phyloP scores from a whole-genome alignment of 2,113 vertebrate genomes.

The Rhinopomastus cyanomelas region DNA sequence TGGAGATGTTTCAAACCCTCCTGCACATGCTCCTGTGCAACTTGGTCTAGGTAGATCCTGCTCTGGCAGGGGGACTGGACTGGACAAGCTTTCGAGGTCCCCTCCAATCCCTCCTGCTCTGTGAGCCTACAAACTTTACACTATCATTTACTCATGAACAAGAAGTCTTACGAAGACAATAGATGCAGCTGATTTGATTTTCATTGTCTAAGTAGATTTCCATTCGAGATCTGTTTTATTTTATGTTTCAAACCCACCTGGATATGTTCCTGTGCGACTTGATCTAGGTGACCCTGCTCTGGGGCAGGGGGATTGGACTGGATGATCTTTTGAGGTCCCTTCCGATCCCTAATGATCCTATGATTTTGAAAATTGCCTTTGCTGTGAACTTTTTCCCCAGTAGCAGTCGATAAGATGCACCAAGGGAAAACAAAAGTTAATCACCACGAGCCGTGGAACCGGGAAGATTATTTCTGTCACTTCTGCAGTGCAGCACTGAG shows the following conservation, averaged over 20 bases:
- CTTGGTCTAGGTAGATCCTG: no score
- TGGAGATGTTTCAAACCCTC: no score
- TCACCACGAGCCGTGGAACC: neutral
- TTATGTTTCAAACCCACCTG: no score
- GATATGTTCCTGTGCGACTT: no score
- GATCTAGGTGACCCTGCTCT: no score
- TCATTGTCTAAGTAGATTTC: neutral
- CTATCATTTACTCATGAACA: neutral
- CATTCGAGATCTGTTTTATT: neutral
- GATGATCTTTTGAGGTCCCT: no score
- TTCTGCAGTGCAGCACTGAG: constrained; percentile 28
- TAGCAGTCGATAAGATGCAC: neutral
- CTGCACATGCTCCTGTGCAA: no score
- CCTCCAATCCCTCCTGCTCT: no score
- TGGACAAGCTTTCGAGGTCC: no score
- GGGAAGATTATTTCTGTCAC: constrained; percentile 24
- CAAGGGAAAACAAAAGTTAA: neutral
- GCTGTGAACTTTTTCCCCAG: neutral
- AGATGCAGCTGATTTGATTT: neutral
- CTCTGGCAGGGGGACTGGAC: no score
- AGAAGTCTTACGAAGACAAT: neutral
- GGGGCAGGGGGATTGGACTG: no score
- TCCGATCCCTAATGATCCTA: no score
- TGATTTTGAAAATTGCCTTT: neutral
- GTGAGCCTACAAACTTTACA: neutral